Evolutionary conservation across 2,797 vertebrate genomes (phyloP).

Genomic region (Kryptolebias ocellatus): DNA sequence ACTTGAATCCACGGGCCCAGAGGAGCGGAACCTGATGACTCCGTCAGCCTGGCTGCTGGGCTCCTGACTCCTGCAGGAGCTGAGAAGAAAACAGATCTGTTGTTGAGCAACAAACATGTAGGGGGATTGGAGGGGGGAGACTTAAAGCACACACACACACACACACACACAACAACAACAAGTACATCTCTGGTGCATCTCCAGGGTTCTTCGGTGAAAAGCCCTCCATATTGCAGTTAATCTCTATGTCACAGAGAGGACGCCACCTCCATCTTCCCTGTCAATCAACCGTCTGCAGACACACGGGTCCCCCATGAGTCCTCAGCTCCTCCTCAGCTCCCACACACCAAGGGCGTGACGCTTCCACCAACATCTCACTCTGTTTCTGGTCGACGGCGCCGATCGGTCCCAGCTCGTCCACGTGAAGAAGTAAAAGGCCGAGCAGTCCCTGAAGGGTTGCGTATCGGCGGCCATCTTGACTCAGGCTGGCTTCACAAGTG

Average conservation of each 20-base stretch:
- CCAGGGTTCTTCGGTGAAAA: constrained; percentile 27
- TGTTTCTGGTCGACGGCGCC: neutral
- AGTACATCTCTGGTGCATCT: constrained; percentile 24
- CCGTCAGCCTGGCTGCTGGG: constrained; percentile 20
- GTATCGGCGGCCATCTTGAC: too few species aligned
- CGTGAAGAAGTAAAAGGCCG: too few species aligned
- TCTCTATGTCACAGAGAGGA: constrained; percentile 23
- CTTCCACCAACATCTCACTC: neutral
- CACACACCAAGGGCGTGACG: constrained; percentile 14
- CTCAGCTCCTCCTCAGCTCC: neutral
- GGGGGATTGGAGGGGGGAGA: constrained; percentile 1
- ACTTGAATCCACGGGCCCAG: constrained; percentile 34
- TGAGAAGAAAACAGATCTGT: constrained; percentile 22
- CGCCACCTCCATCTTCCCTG: constrained; percentile 23
- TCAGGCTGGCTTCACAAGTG: too few species aligned
- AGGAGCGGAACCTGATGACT: constrained; percentile 52
- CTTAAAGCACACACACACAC: neutral
- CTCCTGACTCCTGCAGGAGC: constrained; percentile 41
- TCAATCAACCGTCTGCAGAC: neutral
- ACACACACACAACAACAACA: neutral
- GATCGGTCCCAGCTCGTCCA: too few species aligned
- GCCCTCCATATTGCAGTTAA: constrained; percentile 32
- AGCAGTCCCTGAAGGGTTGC: too few species aligned
- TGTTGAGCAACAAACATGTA: constrained; percentile 3
- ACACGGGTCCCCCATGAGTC: neutral